A percentile compares a stretch with the other conserved stretches of the same genome.
These are phyloP conservation scores for Pangasius djambal DNA, from an alignment of 2,797 vertebrate species.

Conservation along the genomic window DNA sequence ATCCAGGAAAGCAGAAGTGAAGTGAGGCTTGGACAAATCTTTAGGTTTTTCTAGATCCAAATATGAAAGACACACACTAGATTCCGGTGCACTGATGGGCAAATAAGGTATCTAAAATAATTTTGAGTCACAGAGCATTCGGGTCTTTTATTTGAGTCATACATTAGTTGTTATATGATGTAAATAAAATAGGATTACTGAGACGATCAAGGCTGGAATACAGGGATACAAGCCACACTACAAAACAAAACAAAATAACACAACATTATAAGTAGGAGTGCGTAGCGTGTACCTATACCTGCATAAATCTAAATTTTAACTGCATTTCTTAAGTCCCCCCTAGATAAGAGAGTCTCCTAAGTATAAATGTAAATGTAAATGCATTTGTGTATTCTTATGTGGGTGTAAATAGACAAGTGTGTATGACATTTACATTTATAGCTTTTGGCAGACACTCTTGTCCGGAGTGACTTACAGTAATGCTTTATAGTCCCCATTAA, in stretches of 20 bases:
- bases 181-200: neutral
- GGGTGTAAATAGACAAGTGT: neutral
- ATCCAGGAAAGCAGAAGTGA: neutral
- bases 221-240: neutral
- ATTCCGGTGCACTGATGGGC: neutral
- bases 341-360: neutral
- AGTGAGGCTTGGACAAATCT: neutral
- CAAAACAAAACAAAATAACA: neutral
- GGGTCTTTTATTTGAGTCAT: neutral
- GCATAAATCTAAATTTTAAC: neutral
- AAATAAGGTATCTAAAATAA: neutral
- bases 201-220: neutral
- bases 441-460: neutral
- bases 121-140: neutral
- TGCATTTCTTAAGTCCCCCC: neutral
- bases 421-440: neutral
- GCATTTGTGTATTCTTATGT: neutral
- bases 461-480: neutral
- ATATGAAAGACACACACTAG: neutral
- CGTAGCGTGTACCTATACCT: too few relatives aligned
- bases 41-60: neutral
- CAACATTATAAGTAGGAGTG: neutral
- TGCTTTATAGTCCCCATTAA: neutral
- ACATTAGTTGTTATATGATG: neutral
- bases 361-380: neutral